These are phyloP conservation scores for Metridium senile DNA, from an alignment of 92 coral and sea anemone species.

Conservation along the genomic window DNA sequence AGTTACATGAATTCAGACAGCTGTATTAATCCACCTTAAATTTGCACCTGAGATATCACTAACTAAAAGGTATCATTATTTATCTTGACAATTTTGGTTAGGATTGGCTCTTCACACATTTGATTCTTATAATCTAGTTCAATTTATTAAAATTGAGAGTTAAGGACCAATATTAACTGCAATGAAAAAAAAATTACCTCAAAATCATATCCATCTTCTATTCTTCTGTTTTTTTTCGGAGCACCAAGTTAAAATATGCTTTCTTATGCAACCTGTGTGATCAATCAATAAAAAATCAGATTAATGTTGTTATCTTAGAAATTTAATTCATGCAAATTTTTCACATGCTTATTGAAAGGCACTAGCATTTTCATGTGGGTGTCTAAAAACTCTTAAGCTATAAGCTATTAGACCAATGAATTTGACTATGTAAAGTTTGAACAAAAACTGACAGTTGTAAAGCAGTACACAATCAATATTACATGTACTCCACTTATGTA, in stretches of 20 bases:
- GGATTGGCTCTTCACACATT: background rate
- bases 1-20: background rate
- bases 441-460: background rate
- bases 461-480: background rate
- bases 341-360: background rate
- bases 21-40: background rate
- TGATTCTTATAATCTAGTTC: background rate
- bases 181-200: constrained; percentile 25
- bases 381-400: background rate
- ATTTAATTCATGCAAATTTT: background rate
- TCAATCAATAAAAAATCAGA: background rate
- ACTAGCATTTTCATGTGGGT: background rate
- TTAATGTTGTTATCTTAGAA: background rate
- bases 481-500: background rate
- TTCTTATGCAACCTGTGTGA: constrained; percentile 17
- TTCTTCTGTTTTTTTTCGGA: constrained; percentile 43
- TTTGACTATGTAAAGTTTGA: no score
- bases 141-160: background rate
- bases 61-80: no score
- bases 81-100: background rate
- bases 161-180: background rate
- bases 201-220: constrained; percentile 52
- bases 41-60: no score
- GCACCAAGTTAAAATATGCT: constrained; percentile 52
- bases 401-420: background rate